Conservation (phyloP, 2,113 vertebrate species). For the Corythaeola cristata region DNA sequence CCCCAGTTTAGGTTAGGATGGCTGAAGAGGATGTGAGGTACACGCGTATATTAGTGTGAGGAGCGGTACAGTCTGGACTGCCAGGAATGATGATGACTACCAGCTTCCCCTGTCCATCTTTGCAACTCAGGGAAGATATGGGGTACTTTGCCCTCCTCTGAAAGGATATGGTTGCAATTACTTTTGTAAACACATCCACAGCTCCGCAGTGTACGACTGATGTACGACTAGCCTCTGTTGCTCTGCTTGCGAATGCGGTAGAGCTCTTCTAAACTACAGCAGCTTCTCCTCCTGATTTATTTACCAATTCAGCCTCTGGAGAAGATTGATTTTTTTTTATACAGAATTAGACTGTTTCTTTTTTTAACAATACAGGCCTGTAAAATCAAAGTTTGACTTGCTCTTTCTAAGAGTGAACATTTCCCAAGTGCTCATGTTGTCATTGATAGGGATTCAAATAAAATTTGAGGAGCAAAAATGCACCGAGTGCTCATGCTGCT, state of each 20-base stretch:
- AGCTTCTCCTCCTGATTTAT: conserved; percentile 28
- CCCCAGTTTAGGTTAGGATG: background rate
- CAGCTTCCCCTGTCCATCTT: background rate
- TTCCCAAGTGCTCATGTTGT: background rate
- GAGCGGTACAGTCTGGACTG: background rate
- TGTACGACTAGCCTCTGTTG: background rate
- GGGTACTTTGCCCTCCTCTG: background rate
- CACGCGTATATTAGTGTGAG: background rate
- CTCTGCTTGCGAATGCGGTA: background rate
- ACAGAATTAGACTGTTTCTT: background rate
- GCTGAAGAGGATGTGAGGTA: background rate
- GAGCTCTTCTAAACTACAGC: conserved; percentile 18
- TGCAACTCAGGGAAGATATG: background rate
- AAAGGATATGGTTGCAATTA: background rate
- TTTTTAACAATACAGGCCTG: background rate
- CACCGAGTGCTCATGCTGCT: background rate
- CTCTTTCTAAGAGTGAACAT: background rate
- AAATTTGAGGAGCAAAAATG: background rate
- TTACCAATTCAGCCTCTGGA: background rate
- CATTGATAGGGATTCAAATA: conserved; percentile 3
- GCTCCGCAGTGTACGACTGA: conserved; percentile 6
- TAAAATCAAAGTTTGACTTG: conserved; percentile 9
- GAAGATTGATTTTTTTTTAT: conserved; percentile 41
- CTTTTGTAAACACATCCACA: background rate
- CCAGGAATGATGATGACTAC: background rate